Percentiles rank a stretch among this genome's conserved stretches.
These are phyloP conservation scores for Suricata suricatta DNA, from an alignment of 2,113 vertebrate genomes.

Conservation along the genomic window DNA sequence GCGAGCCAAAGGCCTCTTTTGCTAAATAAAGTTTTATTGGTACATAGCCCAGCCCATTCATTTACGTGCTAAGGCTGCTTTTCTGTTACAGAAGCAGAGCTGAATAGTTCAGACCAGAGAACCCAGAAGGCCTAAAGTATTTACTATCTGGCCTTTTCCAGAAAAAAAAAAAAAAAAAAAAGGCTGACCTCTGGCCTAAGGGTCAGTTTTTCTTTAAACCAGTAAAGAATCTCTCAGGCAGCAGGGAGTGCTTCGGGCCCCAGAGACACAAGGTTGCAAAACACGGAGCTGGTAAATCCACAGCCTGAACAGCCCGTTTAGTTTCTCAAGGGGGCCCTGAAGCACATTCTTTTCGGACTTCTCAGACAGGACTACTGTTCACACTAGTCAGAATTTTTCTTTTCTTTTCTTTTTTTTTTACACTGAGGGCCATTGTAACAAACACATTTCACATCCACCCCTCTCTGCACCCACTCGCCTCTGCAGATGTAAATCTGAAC, in stretches of 20 bases:
- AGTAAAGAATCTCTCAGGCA: neutral
- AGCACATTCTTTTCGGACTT: neutral
- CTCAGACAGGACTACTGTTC: neutral
- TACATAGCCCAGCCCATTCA: neutral
- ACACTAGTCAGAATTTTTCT: neutral
- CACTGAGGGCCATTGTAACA: neutral
- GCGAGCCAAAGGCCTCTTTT: neutral
- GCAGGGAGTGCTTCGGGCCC: neutral
- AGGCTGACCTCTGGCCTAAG: neutral
- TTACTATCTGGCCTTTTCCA: neutral
- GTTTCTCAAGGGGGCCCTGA: neutral
- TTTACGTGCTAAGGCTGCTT: neutral
- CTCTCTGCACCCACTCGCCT: neutral
- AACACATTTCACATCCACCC: neutral
- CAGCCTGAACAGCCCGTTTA: accelerated
- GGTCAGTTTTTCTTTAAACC: neutral
- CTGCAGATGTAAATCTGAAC: neutral
- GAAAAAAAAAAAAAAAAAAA: neutral
- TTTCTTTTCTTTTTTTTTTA: neutral
- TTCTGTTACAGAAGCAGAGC: neutral
- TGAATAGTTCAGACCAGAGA: accelerated
- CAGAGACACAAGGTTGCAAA: neutral
- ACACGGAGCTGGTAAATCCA: neutral
- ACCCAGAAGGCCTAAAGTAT: neutral
- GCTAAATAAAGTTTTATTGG: neutral